Conservation (phyloP, 2,888 invertebrate species). For the Rhagonycha fulva region DNA sequence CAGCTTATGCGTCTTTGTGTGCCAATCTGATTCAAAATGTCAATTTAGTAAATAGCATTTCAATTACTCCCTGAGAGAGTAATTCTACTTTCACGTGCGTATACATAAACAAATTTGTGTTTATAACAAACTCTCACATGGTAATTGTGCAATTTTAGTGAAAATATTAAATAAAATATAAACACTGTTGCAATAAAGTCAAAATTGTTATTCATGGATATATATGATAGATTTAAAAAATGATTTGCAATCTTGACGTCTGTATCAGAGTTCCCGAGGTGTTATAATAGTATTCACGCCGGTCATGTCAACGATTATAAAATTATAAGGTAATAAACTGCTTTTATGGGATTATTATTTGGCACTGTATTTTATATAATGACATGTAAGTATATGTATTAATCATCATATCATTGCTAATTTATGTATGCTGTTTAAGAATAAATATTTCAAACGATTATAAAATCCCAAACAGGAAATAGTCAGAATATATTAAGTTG, state of each 20-base stretch:
- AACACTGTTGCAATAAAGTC: neutral
- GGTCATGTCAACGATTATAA: conserved; percentile 40
- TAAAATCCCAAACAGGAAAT: neutral
- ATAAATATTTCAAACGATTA: neutral
- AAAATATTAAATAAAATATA: neutral
- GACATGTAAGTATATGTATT: conserved; percentile 37
- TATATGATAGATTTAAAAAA: neutral
- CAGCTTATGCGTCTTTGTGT: neutral
- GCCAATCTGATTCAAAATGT: neutral
- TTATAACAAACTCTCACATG: neutral
- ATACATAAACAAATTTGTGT: neutral
- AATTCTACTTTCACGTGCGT: neutral
- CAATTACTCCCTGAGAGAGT: neutral
- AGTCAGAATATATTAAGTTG: neutral
- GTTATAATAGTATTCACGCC: conserved; percentile 28
- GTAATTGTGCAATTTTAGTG: neutral
- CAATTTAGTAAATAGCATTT: neutral
- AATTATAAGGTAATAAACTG: conserved; percentile 43
- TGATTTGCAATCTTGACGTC: neutral
- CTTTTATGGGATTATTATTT: conserved; percentile 41
- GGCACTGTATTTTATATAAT: conserved; percentile 42
- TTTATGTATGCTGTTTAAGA: conserved; percentile 25
- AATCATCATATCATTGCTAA: conserved; percentile 31
- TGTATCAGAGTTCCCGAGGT: conserved; percentile 22
- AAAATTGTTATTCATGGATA: neutral